Conservation (phyloP, 1,140 invertebrate genomes). For the Phthorimaea operculella region DNA sequence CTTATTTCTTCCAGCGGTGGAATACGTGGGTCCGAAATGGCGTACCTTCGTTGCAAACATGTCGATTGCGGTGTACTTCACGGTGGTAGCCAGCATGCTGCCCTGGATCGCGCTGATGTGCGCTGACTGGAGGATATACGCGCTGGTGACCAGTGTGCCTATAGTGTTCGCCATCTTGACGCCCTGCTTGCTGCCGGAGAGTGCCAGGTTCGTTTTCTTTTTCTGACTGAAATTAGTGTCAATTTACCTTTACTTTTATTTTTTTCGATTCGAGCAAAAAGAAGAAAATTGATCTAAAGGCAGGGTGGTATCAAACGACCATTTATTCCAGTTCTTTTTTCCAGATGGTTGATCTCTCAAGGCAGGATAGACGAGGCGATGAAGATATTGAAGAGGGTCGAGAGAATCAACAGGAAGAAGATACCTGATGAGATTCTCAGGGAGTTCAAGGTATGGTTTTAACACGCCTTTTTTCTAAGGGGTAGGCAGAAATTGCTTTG, state of each 20-base stretch:
- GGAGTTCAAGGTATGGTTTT: slow-evolving; percentile 73
- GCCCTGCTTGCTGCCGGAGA: slow-evolving; percentile 83
- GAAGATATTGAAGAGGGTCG: slow-evolving; percentile 79
- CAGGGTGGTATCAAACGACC: no score
- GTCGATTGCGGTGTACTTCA: slow-evolving; percentile 90
- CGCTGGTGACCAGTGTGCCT: slow-evolving; percentile 78
- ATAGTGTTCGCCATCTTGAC: slow-evolving; percentile 75
- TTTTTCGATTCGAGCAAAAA: no score
- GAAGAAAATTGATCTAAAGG: no score
- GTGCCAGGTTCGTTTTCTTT: slow-evolving; percentile 70
- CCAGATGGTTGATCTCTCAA: slow-evolving; percentile 84
- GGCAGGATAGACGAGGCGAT: slow-evolving; percentile 82
- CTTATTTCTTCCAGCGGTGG: slow-evolving; percentile 73
- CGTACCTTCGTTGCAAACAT: slow-evolving; percentile 89
- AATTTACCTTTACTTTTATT: no score
- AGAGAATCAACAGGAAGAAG: slow-evolving; percentile 78
- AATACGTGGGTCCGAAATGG: slow-evolving; percentile 89
- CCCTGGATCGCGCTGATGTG: slow-evolving; percentile 85
- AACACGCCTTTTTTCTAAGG: no score
- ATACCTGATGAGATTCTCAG: slow-evolving; percentile 76
- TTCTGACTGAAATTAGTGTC: no score
- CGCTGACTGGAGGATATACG: slow-evolving; percentile 80
- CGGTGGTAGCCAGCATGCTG: slow-evolving; percentile 78
- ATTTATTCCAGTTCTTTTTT: no score
- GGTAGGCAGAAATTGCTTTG: no score